A percentile compares a stretch with the other conserved stretches of the same genome.
Conservation (phyloP, 1,140 invertebrate genomes). For the Phymorhynchus buccinoides region DNA sequence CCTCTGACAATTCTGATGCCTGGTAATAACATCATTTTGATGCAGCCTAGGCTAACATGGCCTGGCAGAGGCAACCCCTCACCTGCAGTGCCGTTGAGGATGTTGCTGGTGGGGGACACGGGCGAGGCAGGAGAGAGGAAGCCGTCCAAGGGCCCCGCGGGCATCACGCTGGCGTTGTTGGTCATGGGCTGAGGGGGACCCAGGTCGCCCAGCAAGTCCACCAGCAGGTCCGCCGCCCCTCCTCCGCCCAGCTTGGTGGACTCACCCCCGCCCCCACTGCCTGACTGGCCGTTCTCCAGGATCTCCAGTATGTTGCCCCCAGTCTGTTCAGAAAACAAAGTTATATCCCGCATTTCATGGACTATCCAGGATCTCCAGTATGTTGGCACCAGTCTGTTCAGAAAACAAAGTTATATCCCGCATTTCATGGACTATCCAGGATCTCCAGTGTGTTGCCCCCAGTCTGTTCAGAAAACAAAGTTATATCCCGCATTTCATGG, state of each 20-base stretch:
- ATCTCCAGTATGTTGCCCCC: slow-evolving; percentile 70
- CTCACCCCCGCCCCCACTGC: slow-evolving; percentile 52
- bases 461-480: no score
- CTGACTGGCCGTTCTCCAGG: slow-evolving; percentile 57
- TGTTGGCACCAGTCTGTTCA: slow-evolving; percentile 55
- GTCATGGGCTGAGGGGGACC: slow-evolving; percentile 50
- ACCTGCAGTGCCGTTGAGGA: slow-evolving; percentile 62
- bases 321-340: no score
- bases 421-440: no score
- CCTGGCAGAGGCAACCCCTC: not conserved
- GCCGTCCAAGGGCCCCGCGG: slow-evolving; percentile 47
- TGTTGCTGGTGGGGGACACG: slow-evolving; percentile 41
- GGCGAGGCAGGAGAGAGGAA: slow-evolving; percentile 43
- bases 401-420: no score
- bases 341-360: no score
- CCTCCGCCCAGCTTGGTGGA: slow-evolving; percentile 46
- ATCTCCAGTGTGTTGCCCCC: slow-evolving; percentile 70
- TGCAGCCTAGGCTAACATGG: no score
- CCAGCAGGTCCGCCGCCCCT: slow-evolving; percentile 79
- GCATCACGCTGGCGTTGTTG: slow-evolving; percentile 26
- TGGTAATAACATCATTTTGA: no score
- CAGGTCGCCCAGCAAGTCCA: slow-evolving; percentile 86
- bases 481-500: no score
- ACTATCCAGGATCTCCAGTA: slow-evolving; percentile 70
- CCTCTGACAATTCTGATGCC: no score